A percentile compares a stretch with the other conserved stretches of the same genome.
These are phyloP conservation scores for Holotrichia oblita DNA, from an alignment of 1,140 invertebrate species.

Conservation along the genomic window DNA sequence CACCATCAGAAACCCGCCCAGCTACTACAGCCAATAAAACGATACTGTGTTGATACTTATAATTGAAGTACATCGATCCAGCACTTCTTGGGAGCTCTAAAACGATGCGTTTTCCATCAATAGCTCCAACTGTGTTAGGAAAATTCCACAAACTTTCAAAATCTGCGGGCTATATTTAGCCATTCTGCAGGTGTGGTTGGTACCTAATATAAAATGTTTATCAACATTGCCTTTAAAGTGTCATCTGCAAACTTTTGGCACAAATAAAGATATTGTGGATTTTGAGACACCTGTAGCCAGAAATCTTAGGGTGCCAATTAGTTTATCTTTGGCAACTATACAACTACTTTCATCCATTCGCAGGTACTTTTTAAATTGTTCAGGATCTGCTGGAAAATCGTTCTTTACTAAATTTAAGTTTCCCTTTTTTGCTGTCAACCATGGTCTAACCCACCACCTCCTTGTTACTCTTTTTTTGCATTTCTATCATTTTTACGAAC, in stretches of 20 bases:
- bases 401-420: conserved; percentile 35
- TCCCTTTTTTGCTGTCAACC: conserved; percentile 1
- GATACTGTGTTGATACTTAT: too few species aligned
- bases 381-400: conserved; percentile 19
- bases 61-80: background rate
- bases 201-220: conserved; percentile 39
- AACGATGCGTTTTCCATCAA: conserved; percentile 62
- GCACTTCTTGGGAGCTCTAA: conserved; percentile 43
- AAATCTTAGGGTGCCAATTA: conserved; percentile 37
- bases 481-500: background rate
- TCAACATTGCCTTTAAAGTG: conserved; percentile 17
- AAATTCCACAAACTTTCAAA: conserved; percentile 38
- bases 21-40: background rate
- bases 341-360: conserved; percentile 36
- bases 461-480: background rate
- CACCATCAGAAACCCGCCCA: conserved; percentile 58
- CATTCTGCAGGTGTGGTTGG: conserved; percentile 39
- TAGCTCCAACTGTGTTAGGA: conserved; percentile 24
- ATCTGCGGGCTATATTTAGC: conserved; percentile 36
- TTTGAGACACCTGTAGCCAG: conserved; percentile 28
- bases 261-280: conserved; percentile 32
- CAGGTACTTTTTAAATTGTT: conserved; percentile 33
- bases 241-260: conserved; percentile 37
- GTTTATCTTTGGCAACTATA: conserved; percentile 18
- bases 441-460: conserved; percentile 31